Percentiles rank a stretch among this genome's conserved stretches.
phyloP scores from a whole-genome alignment of 2,797 vertebrate species.

The Saguinus oedipus region DNA sequence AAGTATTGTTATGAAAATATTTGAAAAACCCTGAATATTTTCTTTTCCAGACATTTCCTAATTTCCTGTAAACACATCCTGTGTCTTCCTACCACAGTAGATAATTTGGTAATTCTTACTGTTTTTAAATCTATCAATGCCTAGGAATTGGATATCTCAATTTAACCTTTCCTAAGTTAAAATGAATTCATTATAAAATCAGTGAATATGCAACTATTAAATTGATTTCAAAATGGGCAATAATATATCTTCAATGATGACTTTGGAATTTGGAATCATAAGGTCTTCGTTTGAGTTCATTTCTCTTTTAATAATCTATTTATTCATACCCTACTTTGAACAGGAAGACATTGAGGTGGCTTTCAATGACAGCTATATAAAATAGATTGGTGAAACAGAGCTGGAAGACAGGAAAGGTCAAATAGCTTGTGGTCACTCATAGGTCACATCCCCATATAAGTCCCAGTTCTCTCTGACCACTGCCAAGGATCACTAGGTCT shows the following conservation, averaged over 20 bases:
- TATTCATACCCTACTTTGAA: background rate
- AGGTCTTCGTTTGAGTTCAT: background rate
- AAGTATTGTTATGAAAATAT: background rate
- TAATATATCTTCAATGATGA: background rate
- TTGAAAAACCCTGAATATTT: background rate
- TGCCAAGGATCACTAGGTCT: background rate
- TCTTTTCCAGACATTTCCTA: background rate
- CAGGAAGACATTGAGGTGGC: background rate
- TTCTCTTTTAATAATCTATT: slow-evolving; percentile 33
- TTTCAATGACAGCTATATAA: background rate
- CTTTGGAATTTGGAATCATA: background rate
- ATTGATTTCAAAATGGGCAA: background rate
- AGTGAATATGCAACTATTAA: background rate
- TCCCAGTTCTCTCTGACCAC: background rate
- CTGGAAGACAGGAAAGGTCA: background rate
- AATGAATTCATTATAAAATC: background rate
- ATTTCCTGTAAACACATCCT: background rate
- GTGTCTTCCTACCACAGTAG: background rate
- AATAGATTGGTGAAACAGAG: background rate
- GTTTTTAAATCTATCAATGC: background rate
- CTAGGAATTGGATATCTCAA: background rate
- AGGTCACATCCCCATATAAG: background rate
- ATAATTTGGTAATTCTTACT: background rate
- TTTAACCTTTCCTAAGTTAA: background rate
- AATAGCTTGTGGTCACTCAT: background rate